Conservation (phyloP, 2,797 vertebrate species). For the Moxostoma hubbsi region DNA sequence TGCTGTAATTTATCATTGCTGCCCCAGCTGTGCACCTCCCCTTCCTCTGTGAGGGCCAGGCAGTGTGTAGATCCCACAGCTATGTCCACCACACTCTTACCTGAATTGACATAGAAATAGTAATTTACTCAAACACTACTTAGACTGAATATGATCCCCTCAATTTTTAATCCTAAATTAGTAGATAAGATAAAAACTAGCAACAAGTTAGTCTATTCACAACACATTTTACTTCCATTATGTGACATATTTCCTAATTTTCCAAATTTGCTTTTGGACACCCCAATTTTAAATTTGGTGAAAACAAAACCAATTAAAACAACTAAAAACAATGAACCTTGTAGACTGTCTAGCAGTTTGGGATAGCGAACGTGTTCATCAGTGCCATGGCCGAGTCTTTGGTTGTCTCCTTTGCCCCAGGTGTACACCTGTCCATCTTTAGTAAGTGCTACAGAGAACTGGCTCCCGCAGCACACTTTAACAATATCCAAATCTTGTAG, state of each 20-base stretch:
- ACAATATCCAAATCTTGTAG: conserved; percentile 94
- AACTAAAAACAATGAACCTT: conserved; percentile 78
- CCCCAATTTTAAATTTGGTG: too few species aligned
- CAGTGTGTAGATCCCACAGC: conserved; percentile 97
- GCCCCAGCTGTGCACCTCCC: conserved; percentile 97
- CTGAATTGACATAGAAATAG: conserved; percentile 66
- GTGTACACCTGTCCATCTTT: conserved; percentile 98
- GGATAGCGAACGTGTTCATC: conserved; percentile 97
- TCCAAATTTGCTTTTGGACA: too few species aligned
- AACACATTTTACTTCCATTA: too few species aligned
- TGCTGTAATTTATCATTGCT: conserved; percentile 98
- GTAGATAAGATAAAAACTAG: too few species aligned
- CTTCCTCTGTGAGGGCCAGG: conserved; percentile 93
- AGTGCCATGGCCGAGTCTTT: conserved; percentile 94
- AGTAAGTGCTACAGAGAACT: conserved; percentile 94
- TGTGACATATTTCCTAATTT: too few species aligned
- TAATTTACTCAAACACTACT: too few species aligned
- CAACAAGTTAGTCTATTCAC: too few species aligned
- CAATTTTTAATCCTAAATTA: too few species aligned
- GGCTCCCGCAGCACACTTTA: conserved; percentile 95
- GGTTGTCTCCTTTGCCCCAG: conserved; percentile 98
- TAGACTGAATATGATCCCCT: too few species aligned
- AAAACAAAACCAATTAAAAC: neutral
- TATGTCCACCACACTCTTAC: conserved; percentile 95
- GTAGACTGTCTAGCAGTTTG: conserved; percentile 92